phyloP scores from a whole-genome alignment of 2,797 vertebrate genomes.

The Anniella stebbinsi region DNA sequence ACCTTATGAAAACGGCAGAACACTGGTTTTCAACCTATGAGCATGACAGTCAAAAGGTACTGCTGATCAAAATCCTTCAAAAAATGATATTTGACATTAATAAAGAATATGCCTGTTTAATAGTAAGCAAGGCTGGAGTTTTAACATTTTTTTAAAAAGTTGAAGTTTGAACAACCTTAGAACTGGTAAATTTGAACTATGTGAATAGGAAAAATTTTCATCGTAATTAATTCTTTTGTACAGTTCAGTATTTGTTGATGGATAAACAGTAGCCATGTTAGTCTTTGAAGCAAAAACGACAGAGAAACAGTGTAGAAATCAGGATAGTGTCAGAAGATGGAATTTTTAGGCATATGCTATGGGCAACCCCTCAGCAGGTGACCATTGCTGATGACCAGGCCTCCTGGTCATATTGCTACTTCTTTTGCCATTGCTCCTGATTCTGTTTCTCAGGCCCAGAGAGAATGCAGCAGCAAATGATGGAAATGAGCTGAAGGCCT shows the following conservation, averaged over 20 bases:
- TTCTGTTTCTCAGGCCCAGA: neutral
- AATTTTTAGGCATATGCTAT: neutral
- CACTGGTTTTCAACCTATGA: slow-evolving; percentile 99
- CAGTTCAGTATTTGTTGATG: neutral
- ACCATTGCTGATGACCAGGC: too few species aligned
- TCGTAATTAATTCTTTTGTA: neutral
- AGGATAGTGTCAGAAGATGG: neutral
- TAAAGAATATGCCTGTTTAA: neutral
- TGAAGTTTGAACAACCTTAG: neutral
- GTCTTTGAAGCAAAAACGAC: neutral
- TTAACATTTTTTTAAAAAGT: neutral
- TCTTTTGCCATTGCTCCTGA: neutral
- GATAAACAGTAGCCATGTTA: neutral
- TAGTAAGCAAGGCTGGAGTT: neutral
- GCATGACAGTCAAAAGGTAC: slow-evolving; percentile 94
- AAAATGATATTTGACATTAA: neutral
- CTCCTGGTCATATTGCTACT: neutral
- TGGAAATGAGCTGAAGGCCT: neutral
- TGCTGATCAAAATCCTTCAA: slow-evolving; percentile 14
- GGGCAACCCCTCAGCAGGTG: neutral
- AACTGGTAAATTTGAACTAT: neutral
- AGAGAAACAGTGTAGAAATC: neutral
- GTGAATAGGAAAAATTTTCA: neutral
- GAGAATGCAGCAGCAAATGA: neutral
- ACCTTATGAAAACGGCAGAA: slow-evolving; percentile 96